These are phyloP conservation scores for Anarrhichthys ocellatus DNA, from an alignment of 2,113 vertebrate genomes.

Conservation along the genomic window DNA sequence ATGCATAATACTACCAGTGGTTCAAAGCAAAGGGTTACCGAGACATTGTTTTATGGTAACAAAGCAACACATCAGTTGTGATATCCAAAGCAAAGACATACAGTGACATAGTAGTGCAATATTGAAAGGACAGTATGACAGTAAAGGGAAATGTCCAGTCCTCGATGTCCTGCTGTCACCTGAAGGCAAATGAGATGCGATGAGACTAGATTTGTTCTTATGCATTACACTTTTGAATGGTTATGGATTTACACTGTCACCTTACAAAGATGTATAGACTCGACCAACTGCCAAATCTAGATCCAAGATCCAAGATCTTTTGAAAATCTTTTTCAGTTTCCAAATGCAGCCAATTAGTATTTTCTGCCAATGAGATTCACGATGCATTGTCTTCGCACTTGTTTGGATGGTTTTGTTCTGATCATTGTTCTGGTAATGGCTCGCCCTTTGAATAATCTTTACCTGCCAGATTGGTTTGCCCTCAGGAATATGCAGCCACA, in stretches of 20 bases:
- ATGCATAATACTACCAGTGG: conserved; percentile 58
- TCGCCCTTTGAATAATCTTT: conserved; percentile 74
- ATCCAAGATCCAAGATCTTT: conserved; percentile 15
- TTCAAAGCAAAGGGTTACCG: conserved; percentile 44
- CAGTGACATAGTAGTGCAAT: conserved; percentile 71
- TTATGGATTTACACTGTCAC: conserved; percentile 39
- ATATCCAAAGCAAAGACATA: conserved; percentile 69
- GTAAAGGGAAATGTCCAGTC: conserved; percentile 32
- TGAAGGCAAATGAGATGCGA: conserved; percentile 30
- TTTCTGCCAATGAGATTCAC: conserved; percentile 68
- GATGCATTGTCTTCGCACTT: conserved; percentile 54
- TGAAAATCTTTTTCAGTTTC: conserved; percentile 31
- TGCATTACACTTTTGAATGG: conserved; percentile 42
- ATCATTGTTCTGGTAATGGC: conserved; percentile 66
- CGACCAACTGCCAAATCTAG: conserved; percentile 50
- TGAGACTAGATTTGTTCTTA: conserved; percentile 22
- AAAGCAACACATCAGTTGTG: conserved; percentile 49
- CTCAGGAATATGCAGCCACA: conserved; percentile 84
- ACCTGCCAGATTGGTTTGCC: conserved; percentile 81
- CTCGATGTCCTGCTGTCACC: conserved; percentile 30
- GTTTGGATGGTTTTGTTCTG: conserved; percentile 58
- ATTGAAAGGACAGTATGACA: conserved; percentile 45
- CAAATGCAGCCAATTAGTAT: conserved; percentile 46
- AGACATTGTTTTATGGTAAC: conserved; percentile 42
- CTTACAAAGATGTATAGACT: conserved; percentile 40